phyloP scores from a whole-genome alignment of 2,113 vertebrate species.

The Promerops cafer region DNA sequence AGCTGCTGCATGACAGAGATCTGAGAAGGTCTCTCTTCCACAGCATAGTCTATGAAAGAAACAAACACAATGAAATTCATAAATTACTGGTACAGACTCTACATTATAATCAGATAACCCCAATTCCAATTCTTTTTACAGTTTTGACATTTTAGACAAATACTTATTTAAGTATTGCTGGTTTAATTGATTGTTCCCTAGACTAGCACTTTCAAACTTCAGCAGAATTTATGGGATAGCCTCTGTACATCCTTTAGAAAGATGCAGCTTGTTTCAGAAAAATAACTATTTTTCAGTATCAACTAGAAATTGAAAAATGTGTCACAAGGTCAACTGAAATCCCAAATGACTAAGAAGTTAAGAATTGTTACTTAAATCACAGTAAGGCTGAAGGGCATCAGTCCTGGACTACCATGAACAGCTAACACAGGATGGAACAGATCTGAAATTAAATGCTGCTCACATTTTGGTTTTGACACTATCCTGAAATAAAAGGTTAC shows the following conservation, averaged over 20 bases:
- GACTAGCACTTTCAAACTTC: background rate
- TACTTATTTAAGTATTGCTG: background rate
- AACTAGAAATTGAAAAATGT: background rate
- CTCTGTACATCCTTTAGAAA: background rate
- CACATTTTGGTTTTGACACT: background rate
- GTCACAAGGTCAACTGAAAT: background rate
- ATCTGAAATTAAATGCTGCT: background rate
- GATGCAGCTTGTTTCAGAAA: background rate
- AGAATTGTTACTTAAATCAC: background rate
- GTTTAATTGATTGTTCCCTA: background rate
- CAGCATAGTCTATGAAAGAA: slow-evolving; percentile 85
- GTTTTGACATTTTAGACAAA: background rate
- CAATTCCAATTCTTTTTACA: background rate
- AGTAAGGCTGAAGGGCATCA: background rate
- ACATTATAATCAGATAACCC: background rate
- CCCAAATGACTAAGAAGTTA: background rate
- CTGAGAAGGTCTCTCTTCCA: slow-evolving; percentile 94
- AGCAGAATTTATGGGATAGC: background rate
- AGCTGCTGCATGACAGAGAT: slow-evolving; percentile 95
- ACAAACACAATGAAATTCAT: background rate
- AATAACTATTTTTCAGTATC: background rate
- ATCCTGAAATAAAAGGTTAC: background rate
- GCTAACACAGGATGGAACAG: background rate
- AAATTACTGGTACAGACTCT: background rate
- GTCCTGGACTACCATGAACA: background rate